Evolutionary conservation across 1,140 invertebrate genomes (phyloP).

Genomic region (Amphibalanus amphitrite): DNA sequence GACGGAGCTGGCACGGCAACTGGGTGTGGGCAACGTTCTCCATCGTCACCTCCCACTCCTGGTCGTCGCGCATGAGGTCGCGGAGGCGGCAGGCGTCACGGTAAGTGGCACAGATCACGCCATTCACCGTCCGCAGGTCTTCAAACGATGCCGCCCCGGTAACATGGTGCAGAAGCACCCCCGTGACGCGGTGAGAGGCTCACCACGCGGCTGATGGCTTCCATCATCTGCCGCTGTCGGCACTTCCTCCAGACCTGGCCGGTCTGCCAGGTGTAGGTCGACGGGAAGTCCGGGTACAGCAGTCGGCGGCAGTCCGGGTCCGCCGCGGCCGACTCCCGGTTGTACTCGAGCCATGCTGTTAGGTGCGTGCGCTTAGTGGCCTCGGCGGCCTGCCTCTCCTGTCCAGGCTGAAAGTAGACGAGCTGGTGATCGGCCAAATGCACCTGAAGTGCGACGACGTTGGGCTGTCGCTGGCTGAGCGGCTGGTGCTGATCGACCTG

Average conservation of each 20-base stretch:
- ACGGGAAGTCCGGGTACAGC: not conserved
- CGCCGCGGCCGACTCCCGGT: not conserved
- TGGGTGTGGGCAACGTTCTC: not conserved
- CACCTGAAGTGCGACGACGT: not conserved
- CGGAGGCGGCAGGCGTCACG: not conserved
- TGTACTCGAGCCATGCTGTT: not conserved
- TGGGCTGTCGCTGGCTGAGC: not conserved
- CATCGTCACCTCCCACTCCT: not conserved
- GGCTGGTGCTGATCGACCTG: too few species aligned
- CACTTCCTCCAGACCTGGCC: too few species aligned
- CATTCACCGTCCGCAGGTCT: not conserved
- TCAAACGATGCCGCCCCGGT: not conserved
- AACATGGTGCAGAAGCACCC: not conserved
- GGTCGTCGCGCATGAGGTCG: not conserved
- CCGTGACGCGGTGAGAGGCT: too few species aligned
- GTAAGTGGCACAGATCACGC: not conserved
- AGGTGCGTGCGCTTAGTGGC: not conserved
- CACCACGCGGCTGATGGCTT: too few species aligned
- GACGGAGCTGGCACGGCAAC: not conserved
- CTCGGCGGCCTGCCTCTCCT: not conserved
- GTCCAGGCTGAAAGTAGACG: not conserved
- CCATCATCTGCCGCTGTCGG: too few species aligned
- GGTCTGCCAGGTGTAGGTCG: too few species aligned
- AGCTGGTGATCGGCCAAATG: not conserved
- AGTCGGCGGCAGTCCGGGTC: not conserved